Conservation (phyloP, 92 coral and sea anemone species). For the Montipora capitata region DNA sequence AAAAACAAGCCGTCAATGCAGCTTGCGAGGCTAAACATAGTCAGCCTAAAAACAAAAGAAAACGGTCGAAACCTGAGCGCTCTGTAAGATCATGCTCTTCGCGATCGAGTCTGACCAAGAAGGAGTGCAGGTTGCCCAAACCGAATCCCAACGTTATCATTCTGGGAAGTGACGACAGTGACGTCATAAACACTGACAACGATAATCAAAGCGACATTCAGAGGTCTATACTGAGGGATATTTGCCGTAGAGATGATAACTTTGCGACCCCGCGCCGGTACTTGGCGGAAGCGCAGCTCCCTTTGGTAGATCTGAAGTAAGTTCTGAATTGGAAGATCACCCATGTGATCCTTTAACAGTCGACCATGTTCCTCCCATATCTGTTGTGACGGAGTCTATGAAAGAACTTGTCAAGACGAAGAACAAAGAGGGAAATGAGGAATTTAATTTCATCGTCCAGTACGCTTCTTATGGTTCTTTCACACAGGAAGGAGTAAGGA, state of each 20-base stretch:
- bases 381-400: constrained; percentile 15
- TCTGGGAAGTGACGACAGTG: constrained; percentile 14
- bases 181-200: constrained; percentile 7
- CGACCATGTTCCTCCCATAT: constrained; percentile 30
- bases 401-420: constrained; percentile 4
- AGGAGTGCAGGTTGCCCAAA: constrained; percentile 8
- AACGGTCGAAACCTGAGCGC: background rate
- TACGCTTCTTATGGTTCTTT: constrained; percentile 38
- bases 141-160: background rate
- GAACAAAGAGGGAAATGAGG: constrained; percentile 6
- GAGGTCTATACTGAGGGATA: constrained; percentile 14
- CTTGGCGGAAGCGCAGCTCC: constrained; percentile 28
- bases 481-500: constrained; percentile 35
- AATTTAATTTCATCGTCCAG: constrained; percentile 12
- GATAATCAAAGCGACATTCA: background rate
- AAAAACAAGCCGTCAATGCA: constrained; percentile 19
- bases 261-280: constrained; percentile 16
- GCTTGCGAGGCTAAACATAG: background rate
- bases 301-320: constrained; percentile 12
- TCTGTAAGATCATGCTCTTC: constrained; percentile 6
- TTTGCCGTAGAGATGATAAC: constrained; percentile 9
- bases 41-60: constrained; percentile 15
- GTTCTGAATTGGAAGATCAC: background rate
- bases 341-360: constrained; percentile 20
- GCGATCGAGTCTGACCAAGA: constrained; percentile 2